Percentiles rank a stretch among this genome's conserved stretches.
Conservation (phyloP, 2,888 invertebrate species). For the Clusia tigrina region DNA sequence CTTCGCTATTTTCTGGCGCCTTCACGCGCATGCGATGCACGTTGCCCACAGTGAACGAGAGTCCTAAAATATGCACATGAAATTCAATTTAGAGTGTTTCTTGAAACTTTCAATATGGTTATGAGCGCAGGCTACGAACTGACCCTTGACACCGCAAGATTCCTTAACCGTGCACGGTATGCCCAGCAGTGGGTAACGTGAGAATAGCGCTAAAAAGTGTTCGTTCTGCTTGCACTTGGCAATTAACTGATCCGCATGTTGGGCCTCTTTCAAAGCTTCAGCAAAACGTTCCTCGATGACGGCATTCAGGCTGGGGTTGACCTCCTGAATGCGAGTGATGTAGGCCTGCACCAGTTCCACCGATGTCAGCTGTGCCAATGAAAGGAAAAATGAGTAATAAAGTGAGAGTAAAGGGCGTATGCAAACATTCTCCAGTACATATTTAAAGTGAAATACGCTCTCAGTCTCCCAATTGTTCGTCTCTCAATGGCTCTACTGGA, state of each 20-base stretch:
- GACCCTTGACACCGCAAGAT: constrained; percentile 77
- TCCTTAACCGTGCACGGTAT: constrained; percentile 86
- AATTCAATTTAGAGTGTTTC: neutral
- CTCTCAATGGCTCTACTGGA: too few species aligned
- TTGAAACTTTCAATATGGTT: neutral
- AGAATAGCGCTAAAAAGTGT: constrained; percentile 48
- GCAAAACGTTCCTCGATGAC: constrained; percentile 74
- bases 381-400: neutral
- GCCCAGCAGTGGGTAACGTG: constrained; percentile 76
- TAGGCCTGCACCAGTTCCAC: constrained; percentile 70
- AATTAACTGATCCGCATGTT: constrained; percentile 67
- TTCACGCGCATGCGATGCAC: constrained; percentile 65
- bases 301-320: constrained; percentile 76
- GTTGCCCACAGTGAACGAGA: constrained; percentile 77
- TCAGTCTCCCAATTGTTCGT: too few species aligned
- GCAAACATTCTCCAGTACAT: neutral
- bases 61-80: constrained; percentile 64
- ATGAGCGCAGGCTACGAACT: neutral
- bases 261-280: constrained; percentile 73
- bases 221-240: constrained; percentile 43
- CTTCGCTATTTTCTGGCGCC: constrained; percentile 74
- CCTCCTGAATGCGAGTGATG: constrained; percentile 72
- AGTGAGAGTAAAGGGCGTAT: neutral
- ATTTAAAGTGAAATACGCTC: neutral
- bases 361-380: constrained; percentile 68